Conservation (phyloP, 2,888 invertebrate species). For the Rhagonycha lutea region DNA sequence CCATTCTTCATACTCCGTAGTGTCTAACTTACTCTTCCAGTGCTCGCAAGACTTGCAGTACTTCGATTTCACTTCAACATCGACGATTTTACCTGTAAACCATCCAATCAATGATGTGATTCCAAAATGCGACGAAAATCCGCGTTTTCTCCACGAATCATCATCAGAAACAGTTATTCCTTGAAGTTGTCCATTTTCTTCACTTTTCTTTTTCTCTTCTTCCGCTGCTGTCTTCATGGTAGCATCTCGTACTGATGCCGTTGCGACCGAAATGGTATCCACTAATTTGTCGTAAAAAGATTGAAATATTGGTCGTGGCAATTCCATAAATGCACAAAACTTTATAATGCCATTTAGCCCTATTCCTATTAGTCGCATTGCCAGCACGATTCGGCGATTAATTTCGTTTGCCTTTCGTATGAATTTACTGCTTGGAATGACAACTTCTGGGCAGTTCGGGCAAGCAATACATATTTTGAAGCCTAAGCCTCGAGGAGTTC, state of each 20-base stretch:
- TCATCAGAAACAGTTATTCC: no score
- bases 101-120: background rate
- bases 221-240: no score
- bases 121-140: background rate
- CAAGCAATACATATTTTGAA: conserved; percentile 22
- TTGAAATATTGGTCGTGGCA: conserved; percentile 34
- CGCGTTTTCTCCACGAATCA: background rate
- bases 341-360: conserved; percentile 28
- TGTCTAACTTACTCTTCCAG: background rate
- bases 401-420: conserved; percentile 23
- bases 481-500: conserved; percentile 10
- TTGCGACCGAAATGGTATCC: background rate
- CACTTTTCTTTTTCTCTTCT: no score
- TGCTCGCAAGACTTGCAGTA: conserved; percentile 14
- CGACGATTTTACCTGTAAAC: conserved; percentile 3
- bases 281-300: conserved; percentile 20
- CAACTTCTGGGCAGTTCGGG: conserved; percentile 6
- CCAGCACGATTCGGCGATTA: conserved; percentile 24
- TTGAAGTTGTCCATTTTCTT: no score
- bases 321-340: conserved; percentile 35
- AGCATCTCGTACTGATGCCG: no score
- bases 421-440: background rate
- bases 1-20: conserved; percentile 10
- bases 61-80: conserved; percentile 7
- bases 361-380: conserved; percentile 34